These are phyloP conservation scores for Picus viridis DNA, from an alignment of 2,797 vertebrate genomes.

Conservation along the genomic window DNA sequence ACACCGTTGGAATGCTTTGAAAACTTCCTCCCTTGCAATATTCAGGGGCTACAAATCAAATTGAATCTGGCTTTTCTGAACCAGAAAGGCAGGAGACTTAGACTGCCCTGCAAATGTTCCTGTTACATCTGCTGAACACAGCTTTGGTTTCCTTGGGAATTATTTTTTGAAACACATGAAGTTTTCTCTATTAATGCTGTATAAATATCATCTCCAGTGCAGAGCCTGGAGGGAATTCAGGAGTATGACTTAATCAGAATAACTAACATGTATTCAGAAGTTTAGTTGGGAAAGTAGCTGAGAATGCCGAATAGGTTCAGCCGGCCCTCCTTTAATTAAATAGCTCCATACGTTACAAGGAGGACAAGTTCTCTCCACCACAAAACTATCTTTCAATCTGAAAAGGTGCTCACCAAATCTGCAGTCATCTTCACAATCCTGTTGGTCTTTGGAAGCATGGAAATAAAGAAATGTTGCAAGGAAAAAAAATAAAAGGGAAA, in stretches of 20 bases:
- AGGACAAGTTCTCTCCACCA: neutral
- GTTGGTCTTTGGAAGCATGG: neutral
- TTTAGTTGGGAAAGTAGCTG: slow-evolving; percentile 45
- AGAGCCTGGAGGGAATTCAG: slow-evolving; percentile 46
- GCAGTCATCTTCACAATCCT: neutral
- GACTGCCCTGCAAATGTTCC: neutral
- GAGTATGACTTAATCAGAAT: slow-evolving; percentile 55
- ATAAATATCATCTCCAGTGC: slow-evolving; percentile 46
- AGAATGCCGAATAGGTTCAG: slow-evolving; percentile 9
- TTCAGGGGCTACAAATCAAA: neutral
- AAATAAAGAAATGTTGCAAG: neutral
- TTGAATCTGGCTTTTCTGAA: neutral
- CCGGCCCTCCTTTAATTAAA: neutral
- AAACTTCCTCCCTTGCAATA: neutral
- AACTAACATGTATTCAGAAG: slow-evolving; percentile 43
- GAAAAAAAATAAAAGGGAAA: neutral
- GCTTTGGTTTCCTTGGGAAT: slow-evolving; percentile 41
- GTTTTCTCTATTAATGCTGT: slow-evolving; percentile 54
- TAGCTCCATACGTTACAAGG: neutral
- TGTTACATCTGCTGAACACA: neutral
- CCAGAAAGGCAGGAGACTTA: neutral
- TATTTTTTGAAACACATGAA: slow-evolving; percentile 41
- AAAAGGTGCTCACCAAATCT: neutral
- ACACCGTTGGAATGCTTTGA: neutral
- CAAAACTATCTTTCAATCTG: neutral